Evolutionary conservation across 92 coral and sea anemone species (phyloP), one percentile per base, ranked within the genome.

Genomic region (Umimayanthus chanpuru): DNA sequence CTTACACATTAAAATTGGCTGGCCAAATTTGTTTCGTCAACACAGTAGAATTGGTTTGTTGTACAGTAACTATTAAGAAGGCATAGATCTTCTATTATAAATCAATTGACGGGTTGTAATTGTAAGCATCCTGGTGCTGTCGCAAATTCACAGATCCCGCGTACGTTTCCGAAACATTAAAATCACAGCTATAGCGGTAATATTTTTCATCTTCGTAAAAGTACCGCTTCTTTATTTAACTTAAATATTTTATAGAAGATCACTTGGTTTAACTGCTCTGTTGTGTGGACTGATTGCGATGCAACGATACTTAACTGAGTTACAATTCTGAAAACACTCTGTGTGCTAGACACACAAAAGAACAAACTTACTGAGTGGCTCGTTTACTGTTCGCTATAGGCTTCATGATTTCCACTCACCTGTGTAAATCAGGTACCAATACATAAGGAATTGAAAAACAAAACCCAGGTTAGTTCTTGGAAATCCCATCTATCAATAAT

Each of bases 211-310:
- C 68, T 61, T 61, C 25, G 68, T 25, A 18, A 9, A 6, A 61
- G 68, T 61, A 23, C 26, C 68, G n/a, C 68, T 25, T 61, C n/a
- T 61, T 20, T 61, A 61, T 18, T 61, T 61, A 9, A 26, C 25
- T 49, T 49, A 11, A 49, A 16, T n/a, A 15, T 78, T 78, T 78
- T 78, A 41, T 78, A 25, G 32, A n/a, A 78, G 32, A 6, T 78
- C 81, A 78, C 18, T 53, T 30, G 84, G 71, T 80, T 80, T 30
- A 80, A 80, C 28, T 32, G 32, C 47, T 56, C 38, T 16, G n/a
- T 32, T 32, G 36, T 0, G 36, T 32, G 36, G 36, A 32, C 36
- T 32, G 36, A 32, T 32, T 32, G 1, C 36, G 2, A 32, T 32
- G 0, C 36, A 32, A 32, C 36, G 36, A 32, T 32, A 32, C 36